Percentiles rank a stretch among this genome's conserved stretches.
phyloP scores from a whole-genome alignment of 2,888 invertebrate species.

The Abrostola triplasia region DNA sequence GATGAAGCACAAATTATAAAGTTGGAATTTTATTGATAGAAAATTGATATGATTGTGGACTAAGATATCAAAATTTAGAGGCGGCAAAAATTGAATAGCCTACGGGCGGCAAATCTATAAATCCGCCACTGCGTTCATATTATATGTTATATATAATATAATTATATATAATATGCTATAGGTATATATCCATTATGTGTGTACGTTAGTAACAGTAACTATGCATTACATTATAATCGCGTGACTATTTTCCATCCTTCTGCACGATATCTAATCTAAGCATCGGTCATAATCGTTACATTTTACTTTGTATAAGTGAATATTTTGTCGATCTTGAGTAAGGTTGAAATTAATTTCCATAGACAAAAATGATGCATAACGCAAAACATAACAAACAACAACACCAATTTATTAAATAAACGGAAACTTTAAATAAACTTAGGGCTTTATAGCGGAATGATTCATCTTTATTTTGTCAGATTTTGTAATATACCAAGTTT shows the following conservation, averaged over 20 bases:
- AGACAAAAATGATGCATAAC: not conserved
- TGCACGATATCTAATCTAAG: slow-evolving; percentile 21
- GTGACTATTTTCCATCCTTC: slow-evolving; percentile 18
- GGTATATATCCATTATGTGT: too few species aligned
- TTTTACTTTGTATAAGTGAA: slow-evolving; percentile 15
- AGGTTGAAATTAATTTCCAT: not conserved
- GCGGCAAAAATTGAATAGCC: too few species aligned
- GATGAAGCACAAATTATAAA: too few species aligned
- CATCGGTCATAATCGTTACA: slow-evolving; percentile 11
- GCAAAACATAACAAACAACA: not conserved
- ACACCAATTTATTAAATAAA: not conserved
- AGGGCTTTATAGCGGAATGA: too few species aligned
- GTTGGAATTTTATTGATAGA: too few species aligned
- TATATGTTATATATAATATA: too few species aligned
- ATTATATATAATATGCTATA: too few species aligned
- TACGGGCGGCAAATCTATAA: too few species aligned
- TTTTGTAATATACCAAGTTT: slow-evolving; percentile 29
- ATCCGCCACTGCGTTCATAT: too few species aligned
- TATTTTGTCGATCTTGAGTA: not conserved
- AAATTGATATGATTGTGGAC: too few species aligned
- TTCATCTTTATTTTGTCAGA: slow-evolving; percentile 26
- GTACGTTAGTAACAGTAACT: slow-evolving; percentile 3
- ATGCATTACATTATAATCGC: slow-evolving; percentile 12
- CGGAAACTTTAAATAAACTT: not conserved
- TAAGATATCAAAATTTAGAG: too few species aligned